Conservation (phyloP, 2,113 vertebrate genomes). For the Osmerus eperlanus region DNA sequence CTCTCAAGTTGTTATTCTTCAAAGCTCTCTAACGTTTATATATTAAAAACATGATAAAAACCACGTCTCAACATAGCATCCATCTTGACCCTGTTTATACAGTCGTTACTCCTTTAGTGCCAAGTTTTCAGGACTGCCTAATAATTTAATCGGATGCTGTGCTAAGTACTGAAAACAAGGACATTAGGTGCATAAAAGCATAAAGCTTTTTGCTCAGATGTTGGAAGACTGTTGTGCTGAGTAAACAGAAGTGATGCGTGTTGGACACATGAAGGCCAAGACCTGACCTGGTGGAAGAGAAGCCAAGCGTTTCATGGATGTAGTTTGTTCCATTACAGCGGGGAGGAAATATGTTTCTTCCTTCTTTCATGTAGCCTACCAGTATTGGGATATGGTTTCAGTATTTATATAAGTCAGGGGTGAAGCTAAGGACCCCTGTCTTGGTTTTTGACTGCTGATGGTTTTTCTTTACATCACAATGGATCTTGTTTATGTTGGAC, state of each 20-base stretch:
- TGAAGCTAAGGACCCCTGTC: slow-evolving; percentile 54
- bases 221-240: slow-evolving; percentile 47
- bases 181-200: slow-evolving; percentile 48
- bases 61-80: background rate
- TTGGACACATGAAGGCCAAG: slow-evolving; percentile 12
- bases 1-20: too few relatives aligned
- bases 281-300: slow-evolving; percentile 19
- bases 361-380: background rate
- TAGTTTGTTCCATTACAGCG: slow-evolving; percentile 52
- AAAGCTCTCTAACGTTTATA: too few relatives aligned
- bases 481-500: slow-evolving; percentile 65
- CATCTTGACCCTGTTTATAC: background rate
- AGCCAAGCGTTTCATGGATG: slow-evolving; percentile 27
- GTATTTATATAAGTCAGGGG: slow-evolving; percentile 55
- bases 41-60: too few relatives aligned
- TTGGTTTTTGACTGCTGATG: slow-evolving; percentile 51
- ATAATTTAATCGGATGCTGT: too few relatives aligned
- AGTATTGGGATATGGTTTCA: slow-evolving; percentile 17
- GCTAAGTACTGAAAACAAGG: slow-evolving; percentile 37
- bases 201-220: slow-evolving; percentile 27
- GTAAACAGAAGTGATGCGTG: slow-evolving; percentile 40
- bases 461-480: slow-evolving; percentile 43
- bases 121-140: too few relatives aligned
- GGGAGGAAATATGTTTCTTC: slow-evolving; percentile 9
- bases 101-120: background rate